Evolutionary conservation across 2,113 vertebrate genomes (phyloP), one percentile per base, ranked within the genome.

Genomic region (Hippolais icterina): DNA sequence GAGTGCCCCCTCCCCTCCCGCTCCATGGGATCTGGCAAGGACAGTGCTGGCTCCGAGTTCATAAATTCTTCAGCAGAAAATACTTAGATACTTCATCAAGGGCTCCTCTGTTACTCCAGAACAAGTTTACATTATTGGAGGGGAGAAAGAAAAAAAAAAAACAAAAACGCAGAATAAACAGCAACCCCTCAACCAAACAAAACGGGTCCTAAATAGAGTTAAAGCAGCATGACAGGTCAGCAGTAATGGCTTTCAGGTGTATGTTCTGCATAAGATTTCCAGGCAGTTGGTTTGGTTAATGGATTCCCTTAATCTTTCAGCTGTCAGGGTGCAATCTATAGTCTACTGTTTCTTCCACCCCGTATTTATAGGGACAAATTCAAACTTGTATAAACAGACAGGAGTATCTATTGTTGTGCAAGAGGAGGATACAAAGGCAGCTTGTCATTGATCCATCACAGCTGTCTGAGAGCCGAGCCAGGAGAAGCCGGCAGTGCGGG

Each of bases 311-410:
- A 97, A 96, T 97, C 96, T 96, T 96, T 96, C 96, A 97, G 97
- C 96, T 97, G 96, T 97, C 96, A 95, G 91, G 39, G 9, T 59
- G 91, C 93, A 90, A 96, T 97, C 94, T 93, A 95, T 93, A 69
- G 94, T 94, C 96, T 94, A 94, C 93, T 97, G 95, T 97, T 97
- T 90, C 95, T 95, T 96, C 94, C 87, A 70, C 92, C 85, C 83
- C 37, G 59, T 93, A 96, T 97, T 96, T 96, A 94, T 92, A 87
- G 63, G 95, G 97, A 95, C 96, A 97, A 96, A 96, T 94, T 97
- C 96, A 94, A 97, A 96, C 95, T 95, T 94, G 96, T 97, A 94
- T 97, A 96, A 97, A 97, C 96, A 97, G 96, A 97, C 96, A 96
- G 96, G 96, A 97, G 93, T 95, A 94, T 93, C 92, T 97, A 97